Evolutionary conservation across 1,140 invertebrate genomes (phyloP).

Genomic region (Drosophila suzukii): DNA sequence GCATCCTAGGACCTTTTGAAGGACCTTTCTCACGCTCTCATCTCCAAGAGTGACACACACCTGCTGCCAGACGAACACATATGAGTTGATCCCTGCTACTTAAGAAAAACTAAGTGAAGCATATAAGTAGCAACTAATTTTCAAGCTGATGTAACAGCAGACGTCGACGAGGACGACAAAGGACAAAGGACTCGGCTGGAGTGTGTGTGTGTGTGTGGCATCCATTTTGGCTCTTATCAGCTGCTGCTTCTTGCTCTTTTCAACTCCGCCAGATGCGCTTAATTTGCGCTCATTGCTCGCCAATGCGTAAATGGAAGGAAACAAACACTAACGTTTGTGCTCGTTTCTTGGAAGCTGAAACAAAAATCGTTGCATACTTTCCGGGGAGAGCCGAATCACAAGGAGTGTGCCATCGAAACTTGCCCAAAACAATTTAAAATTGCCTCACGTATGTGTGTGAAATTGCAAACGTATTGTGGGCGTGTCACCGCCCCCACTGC

Average conservation of each 20-base stretch:
- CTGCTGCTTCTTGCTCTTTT: slow-evolving; percentile 17
- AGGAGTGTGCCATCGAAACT: slow-evolving; percentile 43
- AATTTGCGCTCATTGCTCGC: slow-evolving; percentile 72
- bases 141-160: slow-evolving; percentile 77
- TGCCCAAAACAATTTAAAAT: slow-evolving; percentile 78
- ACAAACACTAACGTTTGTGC: slow-evolving; percentile 44
- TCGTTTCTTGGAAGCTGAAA: slow-evolving; percentile 10
- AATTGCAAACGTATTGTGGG: slow-evolving; percentile 78
- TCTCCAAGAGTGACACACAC: slow-evolving; percentile 33
- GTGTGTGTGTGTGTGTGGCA: slow-evolving; percentile 13
- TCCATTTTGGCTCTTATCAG: slow-evolving; percentile 22
- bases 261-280: slow-evolving; percentile 64
- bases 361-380: slow-evolving; percentile 60
- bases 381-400: slow-evolving; percentile 37
- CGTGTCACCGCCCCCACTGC: slow-evolving; percentile 41
- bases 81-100: slow-evolving; percentile 76
- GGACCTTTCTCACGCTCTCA: slow-evolving; percentile 6
- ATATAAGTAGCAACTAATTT: slow-evolving; percentile 82
- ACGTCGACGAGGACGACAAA: slow-evolving; percentile 37
- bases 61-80: slow-evolving; percentile 33
- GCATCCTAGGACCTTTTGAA: neutral
- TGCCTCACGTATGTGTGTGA: slow-evolving; percentile 80
- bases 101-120: slow-evolving; percentile 82
- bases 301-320: slow-evolving; percentile 68
- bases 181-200: slow-evolving; percentile 36